phyloP scores from a whole-genome alignment of 1,140 invertebrate species.

The Eumeta japonica region DNA sequence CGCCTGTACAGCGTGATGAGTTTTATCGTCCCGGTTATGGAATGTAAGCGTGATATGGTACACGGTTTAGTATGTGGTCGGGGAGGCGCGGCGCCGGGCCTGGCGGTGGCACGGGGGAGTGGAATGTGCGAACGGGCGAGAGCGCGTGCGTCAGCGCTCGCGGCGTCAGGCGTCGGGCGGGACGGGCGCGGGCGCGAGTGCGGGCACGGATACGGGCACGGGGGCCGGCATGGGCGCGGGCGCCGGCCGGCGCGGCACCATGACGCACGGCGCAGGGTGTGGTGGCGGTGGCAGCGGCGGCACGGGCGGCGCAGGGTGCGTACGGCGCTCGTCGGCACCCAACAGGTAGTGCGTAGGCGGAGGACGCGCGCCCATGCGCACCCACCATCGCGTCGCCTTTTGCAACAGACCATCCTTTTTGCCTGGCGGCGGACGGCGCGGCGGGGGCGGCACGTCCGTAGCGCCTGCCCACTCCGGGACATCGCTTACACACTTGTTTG shows the following conservation, averaged over 20 bases:
- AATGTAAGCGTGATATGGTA: conserved; percentile 50
- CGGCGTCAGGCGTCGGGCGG: conserved; percentile 33
- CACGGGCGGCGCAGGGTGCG: neutral
- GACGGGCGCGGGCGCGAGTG: conserved; percentile 29
- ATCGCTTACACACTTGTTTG: conserved; percentile 58
- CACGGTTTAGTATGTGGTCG: conserved; percentile 8
- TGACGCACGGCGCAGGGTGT: conserved; percentile 41
- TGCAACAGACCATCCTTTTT: conserved; percentile 52
- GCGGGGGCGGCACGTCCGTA: conserved; percentile 15
- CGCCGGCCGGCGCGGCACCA: conserved; percentile 41
- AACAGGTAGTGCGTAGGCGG: conserved; percentile 17
- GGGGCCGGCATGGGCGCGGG: conserved; percentile 33
- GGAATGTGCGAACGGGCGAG: conserved; percentile 2
- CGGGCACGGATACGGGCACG: no score
- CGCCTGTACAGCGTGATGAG: conserved; percentile 31
- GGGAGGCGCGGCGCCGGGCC: neutral
- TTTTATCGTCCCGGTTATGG: conserved; percentile 47
- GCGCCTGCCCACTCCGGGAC: conserved; percentile 52
- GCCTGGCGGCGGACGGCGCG: conserved; percentile 20
- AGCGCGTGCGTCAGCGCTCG: conserved; percentile 10
- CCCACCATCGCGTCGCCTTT: conserved; percentile 45
- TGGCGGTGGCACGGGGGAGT: neutral
- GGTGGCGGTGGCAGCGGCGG: conserved; percentile 17
- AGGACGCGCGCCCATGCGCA: conserved; percentile 44
- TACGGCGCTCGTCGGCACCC: conserved; percentile 3